Evolutionary conservation across 2,888 invertebrate species (phyloP), one percentile per base, ranked within the genome.

Genomic region (Dioctria linearis): DNA sequence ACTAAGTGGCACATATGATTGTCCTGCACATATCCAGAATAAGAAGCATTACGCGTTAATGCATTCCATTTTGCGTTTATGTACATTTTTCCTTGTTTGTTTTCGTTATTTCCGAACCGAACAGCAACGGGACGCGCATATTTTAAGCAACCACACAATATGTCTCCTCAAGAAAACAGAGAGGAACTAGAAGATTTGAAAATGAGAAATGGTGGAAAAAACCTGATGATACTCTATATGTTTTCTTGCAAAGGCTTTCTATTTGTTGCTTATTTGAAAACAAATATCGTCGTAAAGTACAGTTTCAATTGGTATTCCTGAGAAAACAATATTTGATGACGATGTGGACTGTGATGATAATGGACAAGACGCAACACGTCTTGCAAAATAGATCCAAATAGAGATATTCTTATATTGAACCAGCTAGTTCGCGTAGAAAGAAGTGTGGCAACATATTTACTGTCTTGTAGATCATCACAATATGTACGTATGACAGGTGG

Each of bases 301-400:
- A 80, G 82, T 82, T 82, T 82, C 82, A 80, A 82, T 82, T 80
- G 80, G 82, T 78, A 82, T 82, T 82, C 80, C 78, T 78, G 65
- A 71, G 82, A 82, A 82, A 80, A 82, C 80, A 78, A 78, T 66
- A 66, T 61, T 76, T 66, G 78, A 65, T 54, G 78, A 66, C 51
- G 66, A 78, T 65, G 66, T 13, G 51, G 76, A 63, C n/a, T 5
- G 11, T 51, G 51, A 71, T 51, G 49, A 51, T 49, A 59, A 75
- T 57, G 59, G 59, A 25, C 3, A 40, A 57, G 39, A 49, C 46
- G 76, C 6, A 61, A 5, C 76, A 13, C 63, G n/a, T 63, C 40
- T 40, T 40, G 63, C 40, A 37, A 37, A 71, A 49, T 13, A 6
- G 63, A 37, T 6, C 63, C 25, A 46, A 39, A 76, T 76, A 76